Conservation (phyloP, 1,140 invertebrate species). For the Aleiodes sp. region DNA sequence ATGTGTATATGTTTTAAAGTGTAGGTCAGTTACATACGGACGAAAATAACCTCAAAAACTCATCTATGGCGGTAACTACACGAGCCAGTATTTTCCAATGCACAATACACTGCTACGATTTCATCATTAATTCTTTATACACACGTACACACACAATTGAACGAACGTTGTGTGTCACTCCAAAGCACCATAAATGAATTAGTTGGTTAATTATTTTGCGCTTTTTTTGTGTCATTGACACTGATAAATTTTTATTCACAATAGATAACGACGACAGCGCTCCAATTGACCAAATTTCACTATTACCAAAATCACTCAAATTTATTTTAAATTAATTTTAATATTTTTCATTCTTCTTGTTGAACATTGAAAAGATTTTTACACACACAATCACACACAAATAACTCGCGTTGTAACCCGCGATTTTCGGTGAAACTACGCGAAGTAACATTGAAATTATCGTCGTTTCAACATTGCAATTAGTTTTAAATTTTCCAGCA, state of each 20-base stretch:
- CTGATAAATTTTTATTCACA: background rate
- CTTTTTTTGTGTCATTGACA: background rate
- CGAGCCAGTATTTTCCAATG: background rate
- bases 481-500: too few relatives aligned
- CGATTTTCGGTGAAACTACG: too few relatives aligned
- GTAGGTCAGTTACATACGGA: slow-evolving; percentile 55
- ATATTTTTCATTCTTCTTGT: too few relatives aligned
- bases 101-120: background rate
- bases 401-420: too few relatives aligned
- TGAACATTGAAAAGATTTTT: too few relatives aligned
- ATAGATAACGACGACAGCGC: background rate
- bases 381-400: too few relatives aligned
- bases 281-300: background rate
- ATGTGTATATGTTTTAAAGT: too few relatives aligned
- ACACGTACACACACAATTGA: background rate
- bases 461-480: too few relatives aligned
- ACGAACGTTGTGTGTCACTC: background rate
- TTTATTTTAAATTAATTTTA: too few relatives aligned
- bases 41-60: slow-evolving; percentile 58
- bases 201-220: background rate
- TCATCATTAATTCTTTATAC: background rate
- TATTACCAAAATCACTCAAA: too few relatives aligned
- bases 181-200: background rate
- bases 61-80: background rate
- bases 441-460: too few relatives aligned